A percentile compares a stretch with the other conserved stretches of the same genome.
phyloP scores from a whole-genome alignment of 2,797 vertebrate genomes.

The Argya squamiceps region DNA sequence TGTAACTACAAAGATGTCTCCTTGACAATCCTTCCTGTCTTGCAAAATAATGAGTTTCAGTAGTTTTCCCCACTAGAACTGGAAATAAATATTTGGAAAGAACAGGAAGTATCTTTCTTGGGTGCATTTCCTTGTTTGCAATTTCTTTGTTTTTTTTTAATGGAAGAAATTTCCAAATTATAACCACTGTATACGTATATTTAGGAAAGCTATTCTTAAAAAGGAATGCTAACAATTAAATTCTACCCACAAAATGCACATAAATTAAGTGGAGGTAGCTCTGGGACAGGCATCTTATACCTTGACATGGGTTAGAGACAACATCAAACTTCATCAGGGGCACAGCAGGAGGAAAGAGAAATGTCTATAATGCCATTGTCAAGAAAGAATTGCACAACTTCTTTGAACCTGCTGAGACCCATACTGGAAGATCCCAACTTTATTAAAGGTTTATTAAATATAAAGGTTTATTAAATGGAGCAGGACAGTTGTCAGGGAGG shows the following conservation, averaged over 20 bases:
- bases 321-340: background rate
- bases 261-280: too few relatives aligned
- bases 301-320: background rate
- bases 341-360: background rate
- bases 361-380: background rate
- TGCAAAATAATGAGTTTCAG: background rate
- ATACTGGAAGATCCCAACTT: fast-evolving
- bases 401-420: background rate
- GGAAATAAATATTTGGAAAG: background rate
- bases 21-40: background rate
- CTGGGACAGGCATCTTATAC: background rate
- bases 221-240: background rate
- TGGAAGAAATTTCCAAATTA: background rate
- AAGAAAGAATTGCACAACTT: background rate
- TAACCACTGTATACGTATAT: background rate
- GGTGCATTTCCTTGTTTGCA: fast-evolving
- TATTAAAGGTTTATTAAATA: background rate
- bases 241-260: background rate
- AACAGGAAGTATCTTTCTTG: background rate
- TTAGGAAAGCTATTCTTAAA: background rate
- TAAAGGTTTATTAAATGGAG: background rate
- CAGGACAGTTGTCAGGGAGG: background rate
- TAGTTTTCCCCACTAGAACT: background rate
- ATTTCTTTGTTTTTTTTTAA: background rate
- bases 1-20: background rate